Evolutionary conservation across 2,888 invertebrate genomes (phyloP).

Genomic region (Macaria notata): DNA sequence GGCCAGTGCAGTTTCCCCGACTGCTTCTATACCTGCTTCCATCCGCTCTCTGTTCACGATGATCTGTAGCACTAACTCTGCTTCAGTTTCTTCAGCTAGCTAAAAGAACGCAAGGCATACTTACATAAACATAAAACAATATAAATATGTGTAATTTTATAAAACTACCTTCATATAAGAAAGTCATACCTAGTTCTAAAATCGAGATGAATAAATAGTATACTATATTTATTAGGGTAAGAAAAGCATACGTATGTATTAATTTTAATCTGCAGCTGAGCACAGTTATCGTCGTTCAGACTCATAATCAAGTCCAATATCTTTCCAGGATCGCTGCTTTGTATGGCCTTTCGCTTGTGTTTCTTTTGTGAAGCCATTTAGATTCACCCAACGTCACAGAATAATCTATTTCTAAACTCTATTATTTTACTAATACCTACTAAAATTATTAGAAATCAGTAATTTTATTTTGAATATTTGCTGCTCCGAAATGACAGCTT

Average conservation of each 20-base stretch:
- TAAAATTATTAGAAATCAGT: too few relatives aligned
- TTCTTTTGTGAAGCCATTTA: constrained; percentile 32
- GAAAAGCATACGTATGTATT: constrained; percentile 77
- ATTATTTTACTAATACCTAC: too few relatives aligned
- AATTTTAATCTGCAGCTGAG: constrained; percentile 80
- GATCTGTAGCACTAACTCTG: constrained; percentile 78
- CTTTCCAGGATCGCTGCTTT: constrained; percentile 81
- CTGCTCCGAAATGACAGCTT: too few relatives aligned
- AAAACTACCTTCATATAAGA: too few relatives aligned
- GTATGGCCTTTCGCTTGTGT: constrained; percentile 54
- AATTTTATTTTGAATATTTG: background rate
- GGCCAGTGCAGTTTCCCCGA: constrained; percentile 73
- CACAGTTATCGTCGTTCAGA: constrained; percentile 71
- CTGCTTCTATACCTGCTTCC: constrained; percentile 83
- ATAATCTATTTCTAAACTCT: too few relatives aligned
- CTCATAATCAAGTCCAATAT: constrained; percentile 79
- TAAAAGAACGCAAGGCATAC: constrained; percentile 28
- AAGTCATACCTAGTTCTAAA: background rate
- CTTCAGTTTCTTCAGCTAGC: constrained; percentile 74
- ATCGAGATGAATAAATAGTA: too few relatives aligned
- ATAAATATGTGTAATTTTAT: too few relatives aligned
- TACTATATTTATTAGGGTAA: too few relatives aligned
- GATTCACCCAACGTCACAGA: too few relatives aligned
- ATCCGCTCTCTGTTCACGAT: constrained; percentile 76
- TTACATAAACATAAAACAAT: too few relatives aligned